Percentiles rank a stretch among this genome's conserved stretches.
Conservation (phyloP, 1,140 invertebrate species). For the Steinernema feltiae region DNA sequence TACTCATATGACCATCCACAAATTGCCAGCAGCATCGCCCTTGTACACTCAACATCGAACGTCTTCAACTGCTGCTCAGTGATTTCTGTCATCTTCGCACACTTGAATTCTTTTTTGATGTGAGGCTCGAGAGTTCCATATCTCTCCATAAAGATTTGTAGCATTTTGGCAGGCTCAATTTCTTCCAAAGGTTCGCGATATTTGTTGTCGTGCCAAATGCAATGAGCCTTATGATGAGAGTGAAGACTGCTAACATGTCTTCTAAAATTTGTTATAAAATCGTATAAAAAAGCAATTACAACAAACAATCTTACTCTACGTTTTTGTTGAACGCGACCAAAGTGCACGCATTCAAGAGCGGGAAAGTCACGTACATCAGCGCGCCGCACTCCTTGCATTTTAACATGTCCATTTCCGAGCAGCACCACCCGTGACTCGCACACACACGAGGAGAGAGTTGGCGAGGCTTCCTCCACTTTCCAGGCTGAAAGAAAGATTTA, state of each 20-base stretch:
- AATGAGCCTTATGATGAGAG: background rate
- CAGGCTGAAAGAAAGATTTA: background rate
- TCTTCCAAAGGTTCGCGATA: background rate
- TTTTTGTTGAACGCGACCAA: background rate
- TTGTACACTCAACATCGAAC: background rate
- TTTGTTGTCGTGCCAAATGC: background rate
- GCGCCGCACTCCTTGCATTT: background rate
- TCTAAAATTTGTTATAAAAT: background rate
- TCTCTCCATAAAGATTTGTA: background rate
- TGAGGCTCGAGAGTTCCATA: background rate
- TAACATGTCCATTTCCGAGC: background rate
- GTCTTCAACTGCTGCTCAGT: background rate
- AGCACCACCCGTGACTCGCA: background rate
- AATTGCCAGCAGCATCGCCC: background rate
- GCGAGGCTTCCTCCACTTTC: background rate
- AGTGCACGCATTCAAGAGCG: background rate
- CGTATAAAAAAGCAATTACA: too few relatives aligned
- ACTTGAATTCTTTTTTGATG: background rate
- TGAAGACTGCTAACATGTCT: background rate
- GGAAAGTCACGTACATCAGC: background rate
- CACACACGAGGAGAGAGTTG: background rate
- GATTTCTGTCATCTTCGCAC: background rate
- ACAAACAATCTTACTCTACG: background rate
- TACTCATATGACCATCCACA: background rate
- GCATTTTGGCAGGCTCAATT: background rate